Conservation (phyloP, 2,113 vertebrate genomes). For the Heloderma charlesbogerti region DNA sequence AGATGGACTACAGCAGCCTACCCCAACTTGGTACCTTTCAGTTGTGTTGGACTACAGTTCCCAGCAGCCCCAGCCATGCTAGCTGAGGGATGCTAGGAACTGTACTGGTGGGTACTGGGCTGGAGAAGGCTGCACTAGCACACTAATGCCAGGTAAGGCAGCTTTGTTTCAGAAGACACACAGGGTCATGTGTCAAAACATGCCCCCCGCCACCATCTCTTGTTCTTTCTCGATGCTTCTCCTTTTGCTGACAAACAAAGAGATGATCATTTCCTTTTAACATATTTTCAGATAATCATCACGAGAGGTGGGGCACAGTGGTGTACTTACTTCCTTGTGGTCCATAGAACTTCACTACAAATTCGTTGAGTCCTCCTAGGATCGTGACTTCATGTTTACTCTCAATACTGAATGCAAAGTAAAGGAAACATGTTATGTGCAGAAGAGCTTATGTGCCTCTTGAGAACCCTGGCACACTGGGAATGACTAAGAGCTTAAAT, state of each 20-base stretch:
- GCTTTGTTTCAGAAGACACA: no score
- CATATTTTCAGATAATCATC: neutral
- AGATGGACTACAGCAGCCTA: no score
- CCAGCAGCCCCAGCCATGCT: no score
- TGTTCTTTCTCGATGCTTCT: neutral
- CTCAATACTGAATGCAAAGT: conserved; percentile 88
- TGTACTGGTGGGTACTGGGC: no score
- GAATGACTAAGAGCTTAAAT: neutral
- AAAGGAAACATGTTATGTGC: conserved; percentile 65
- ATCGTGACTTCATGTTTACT: conserved; percentile 99
- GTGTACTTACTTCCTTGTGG: conserved; percentile 98
- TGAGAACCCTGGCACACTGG: neutral
- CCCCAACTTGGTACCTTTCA: no score
- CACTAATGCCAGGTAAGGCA: no score
- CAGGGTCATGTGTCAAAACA: no score
- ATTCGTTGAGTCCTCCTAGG: conserved; percentile 98
- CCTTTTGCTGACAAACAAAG: no score
- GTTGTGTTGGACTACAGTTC: no score
- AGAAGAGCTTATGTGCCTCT: neutral
- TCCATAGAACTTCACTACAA: conserved; percentile 99
- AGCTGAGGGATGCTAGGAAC: no score
- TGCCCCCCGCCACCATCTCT: no score
- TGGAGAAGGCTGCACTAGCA: no score
- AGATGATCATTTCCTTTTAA: neutral
- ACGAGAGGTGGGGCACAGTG: neutral